phyloP scores from a whole-genome alignment of 2,797 vertebrate genomes.

The Sternarchorhynchus goeldii region DNA sequence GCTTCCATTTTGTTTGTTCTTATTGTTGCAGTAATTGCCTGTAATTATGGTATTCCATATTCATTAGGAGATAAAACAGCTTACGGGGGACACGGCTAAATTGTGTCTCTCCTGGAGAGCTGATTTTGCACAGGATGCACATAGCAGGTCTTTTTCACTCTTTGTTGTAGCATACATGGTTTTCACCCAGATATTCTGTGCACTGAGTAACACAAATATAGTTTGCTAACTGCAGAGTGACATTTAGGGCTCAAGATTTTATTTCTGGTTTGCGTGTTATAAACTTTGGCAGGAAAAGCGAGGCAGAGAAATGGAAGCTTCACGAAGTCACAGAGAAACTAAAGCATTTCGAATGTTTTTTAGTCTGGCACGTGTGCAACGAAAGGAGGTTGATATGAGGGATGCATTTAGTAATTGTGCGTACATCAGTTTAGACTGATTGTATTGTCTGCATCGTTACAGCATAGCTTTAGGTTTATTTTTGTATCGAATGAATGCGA shows the following conservation, averaged over 20 bases:
- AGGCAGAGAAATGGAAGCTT: neutral
- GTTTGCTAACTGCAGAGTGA: neutral
- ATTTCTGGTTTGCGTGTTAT: neutral
- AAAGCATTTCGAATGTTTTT: too few species aligned
- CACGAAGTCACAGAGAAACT: neutral
- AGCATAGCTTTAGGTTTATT: neutral
- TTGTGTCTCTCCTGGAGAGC: constrained; percentile 66
- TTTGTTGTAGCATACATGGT: constrained; percentile 28
- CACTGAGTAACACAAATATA: neutral
- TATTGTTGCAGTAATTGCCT: constrained; percentile 79
- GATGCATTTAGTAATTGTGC: neutral
- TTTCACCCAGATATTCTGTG: neutral
- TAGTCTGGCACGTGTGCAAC: too few species aligned
- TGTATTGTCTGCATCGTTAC: neutral
- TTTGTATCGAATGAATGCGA: neutral
- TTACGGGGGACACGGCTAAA: constrained; percentile 64
- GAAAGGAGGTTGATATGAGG: neutral
- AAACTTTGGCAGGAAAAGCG: too few species aligned
- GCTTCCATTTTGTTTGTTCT: constrained; percentile 74
- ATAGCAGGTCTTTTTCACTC: constrained; percentile 47
- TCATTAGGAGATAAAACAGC: constrained; percentile 82
- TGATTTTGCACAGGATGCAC: constrained; percentile 66
- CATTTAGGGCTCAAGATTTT: neutral
- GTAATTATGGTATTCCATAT: constrained; percentile 82
- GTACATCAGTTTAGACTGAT: neutral